phyloP scores from a whole-genome alignment of 2,797 vertebrate species.

The Zenarchopterus dispar region DNA sequence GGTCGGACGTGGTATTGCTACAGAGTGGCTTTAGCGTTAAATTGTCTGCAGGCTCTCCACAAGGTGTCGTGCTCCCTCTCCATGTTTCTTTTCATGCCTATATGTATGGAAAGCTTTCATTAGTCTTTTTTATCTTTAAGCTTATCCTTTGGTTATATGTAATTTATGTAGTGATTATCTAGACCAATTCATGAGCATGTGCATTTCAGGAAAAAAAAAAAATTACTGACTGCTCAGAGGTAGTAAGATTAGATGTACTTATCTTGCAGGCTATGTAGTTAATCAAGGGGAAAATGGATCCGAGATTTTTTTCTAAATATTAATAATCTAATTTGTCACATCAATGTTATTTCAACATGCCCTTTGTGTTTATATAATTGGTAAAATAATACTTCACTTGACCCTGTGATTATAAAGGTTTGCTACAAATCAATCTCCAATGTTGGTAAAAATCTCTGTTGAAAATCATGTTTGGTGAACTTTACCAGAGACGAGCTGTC shows the following conservation, averaged over 20 bases:
- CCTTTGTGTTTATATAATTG: slow-evolving; percentile 11
- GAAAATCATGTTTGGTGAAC: slow-evolving; percentile 24
- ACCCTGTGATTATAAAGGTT: slow-evolving; percentile 8
- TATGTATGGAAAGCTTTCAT: too few species aligned
- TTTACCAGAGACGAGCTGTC: slow-evolving; percentile 13
- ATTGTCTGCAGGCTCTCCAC: slow-evolving; percentile 23
- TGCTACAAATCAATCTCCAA: slow-evolving; percentile 19
- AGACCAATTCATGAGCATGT: too few species aligned
- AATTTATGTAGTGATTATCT: slow-evolving; percentile 8
- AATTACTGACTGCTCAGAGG: slow-evolving; percentile 23
- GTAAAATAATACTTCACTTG: slow-evolving; percentile 8
- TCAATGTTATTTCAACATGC: slow-evolving; percentile 6
- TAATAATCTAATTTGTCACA: neutral
- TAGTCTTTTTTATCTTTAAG: neutral
- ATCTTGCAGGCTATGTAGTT: neutral
- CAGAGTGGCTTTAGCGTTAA: slow-evolving; percentile 12
- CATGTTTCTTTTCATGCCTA: neutral
- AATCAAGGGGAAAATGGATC: neutral
- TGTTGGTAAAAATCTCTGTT: slow-evolving; percentile 16
- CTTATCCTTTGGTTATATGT: slow-evolving; percentile 8
- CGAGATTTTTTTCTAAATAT: neutral
- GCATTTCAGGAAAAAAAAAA: slow-evolving; percentile 3
- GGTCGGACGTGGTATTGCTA: too few species aligned
- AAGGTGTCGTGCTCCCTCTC: slow-evolving; percentile 2
- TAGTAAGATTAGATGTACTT: slow-evolving; percentile 17